Evolutionary conservation across 2,888 invertebrate species (phyloP), one percentile per base, ranked within the genome.

Genomic region (Altica lythri): DNA sequence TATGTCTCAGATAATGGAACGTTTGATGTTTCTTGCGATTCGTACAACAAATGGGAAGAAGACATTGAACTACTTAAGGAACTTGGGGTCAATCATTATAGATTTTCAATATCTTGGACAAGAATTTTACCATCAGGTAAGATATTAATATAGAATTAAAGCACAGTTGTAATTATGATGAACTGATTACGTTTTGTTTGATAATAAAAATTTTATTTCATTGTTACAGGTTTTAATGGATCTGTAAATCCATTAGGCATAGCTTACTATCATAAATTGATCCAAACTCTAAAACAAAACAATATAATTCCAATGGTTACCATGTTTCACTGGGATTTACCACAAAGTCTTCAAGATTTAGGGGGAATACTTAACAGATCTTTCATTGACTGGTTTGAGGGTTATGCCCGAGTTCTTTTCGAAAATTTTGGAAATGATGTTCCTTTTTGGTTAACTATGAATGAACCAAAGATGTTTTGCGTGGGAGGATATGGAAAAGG

Each of bases 1-100:
- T 59, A 53, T 46, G 79, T 86, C 2, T 72, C 69, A 58, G 80
- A 84, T 59, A 72, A 78, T 2, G 76, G 79, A 0, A 86, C 81
- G 46, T 86, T 81, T 0, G 85, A 87, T 65, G 73, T 84, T 0
- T 82, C 87, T 0, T 82, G 83, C 47, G 85, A 87, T 70, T 85
- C 86, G 12, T 88, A 86, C 71, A 82, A 86, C 71, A 79, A 76
- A 62, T 83, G 81, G 69, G 77, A 78, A 63, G 80, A 83, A 29
- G 89, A 89, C 62, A 81, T 86, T 0, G 66, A 72, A 22, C 68
- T 86, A 35, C 65, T 88, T 48, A 79, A 77, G 50, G 69, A 79
- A 16, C 71, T 87, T 1, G 84, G 84, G 0, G 80, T 82, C 1
- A 63, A 75, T 47, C 78, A 78, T 67, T 85, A 85, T 69, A 75